Conservation (phyloP, 2,113 vertebrate genomes). For the Alectura lathami region DNA sequence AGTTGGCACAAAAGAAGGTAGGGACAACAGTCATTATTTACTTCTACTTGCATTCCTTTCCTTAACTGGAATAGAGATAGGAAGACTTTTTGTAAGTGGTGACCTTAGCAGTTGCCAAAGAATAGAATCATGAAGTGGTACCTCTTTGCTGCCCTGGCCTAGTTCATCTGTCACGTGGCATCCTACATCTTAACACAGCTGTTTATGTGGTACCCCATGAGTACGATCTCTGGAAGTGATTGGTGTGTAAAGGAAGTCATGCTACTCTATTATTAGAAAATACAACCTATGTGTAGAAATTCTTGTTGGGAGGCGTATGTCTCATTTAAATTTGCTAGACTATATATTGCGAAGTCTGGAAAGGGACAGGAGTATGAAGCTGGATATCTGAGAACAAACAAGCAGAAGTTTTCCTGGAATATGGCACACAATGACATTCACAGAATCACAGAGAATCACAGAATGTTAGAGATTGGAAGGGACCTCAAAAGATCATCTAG, state of each 20-base stretch:
- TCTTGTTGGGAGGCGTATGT: neutral
- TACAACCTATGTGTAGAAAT: neutral
- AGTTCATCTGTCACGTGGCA: neutral
- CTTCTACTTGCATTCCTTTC: neutral
- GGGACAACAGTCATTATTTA: neutral
- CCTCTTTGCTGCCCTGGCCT: neutral
- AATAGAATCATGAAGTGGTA: neutral
- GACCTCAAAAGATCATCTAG: too few species aligned
- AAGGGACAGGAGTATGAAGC: neutral
- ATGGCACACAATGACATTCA: too few species aligned
- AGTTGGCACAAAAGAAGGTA: neutral
- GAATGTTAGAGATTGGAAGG: too few species aligned
- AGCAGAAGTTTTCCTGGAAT: neutral
- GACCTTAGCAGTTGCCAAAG: neutral
- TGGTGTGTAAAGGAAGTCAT: neutral
- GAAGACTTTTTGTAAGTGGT: neutral
- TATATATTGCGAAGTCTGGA: neutral
- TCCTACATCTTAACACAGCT: neutral
- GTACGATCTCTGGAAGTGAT: neutral
- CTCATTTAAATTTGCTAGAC: neutral
- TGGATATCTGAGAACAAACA: neutral
- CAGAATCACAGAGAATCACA: too few species aligned
- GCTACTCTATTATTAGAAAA: neutral
- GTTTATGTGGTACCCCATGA: neutral
- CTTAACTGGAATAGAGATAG: neutral